Base-by-base conservation (phyloP, 2,888 invertebrate species). In the Falcaria lacertinaria region DNA sequence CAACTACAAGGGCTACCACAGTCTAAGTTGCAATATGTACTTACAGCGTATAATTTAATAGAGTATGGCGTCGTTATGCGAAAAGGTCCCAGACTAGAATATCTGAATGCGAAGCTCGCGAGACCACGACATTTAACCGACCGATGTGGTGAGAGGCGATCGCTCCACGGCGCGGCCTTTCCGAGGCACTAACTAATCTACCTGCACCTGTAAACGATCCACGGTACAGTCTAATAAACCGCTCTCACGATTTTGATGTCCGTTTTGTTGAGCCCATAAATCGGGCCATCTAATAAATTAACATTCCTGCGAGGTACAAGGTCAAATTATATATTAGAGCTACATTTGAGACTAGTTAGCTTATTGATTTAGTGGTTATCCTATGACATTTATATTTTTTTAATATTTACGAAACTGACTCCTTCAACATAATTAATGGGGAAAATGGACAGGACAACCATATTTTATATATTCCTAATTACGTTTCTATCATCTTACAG, bases 41-140 rank as follows among this genome's bases (percentile, higher is more conserved):
- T n/a, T n/a, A n/a, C n/a, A n/a, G n/a, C n/a, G n/a, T n/a, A n/a
- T n/a, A 22, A 6, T 22, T 22, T 1, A 22, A 22, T 22, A 22
- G 19, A 19, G 19, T 5, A 22, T 28, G 28, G 11, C 1, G 28
- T 28, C 11, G 8, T 11, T 11, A 11, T 22, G 7, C 28, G 28
- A 28, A 28, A 28, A 7, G 1, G 28, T 28, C 11, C 2, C 19
- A n/a, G n/a, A 19, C 28, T 28, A 7, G 11, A 28, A 28, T 28
- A 28, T 28, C 11, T 11, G 28, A 28, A 28, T 28, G 28, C 28
- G 11, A 28, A 46, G 48, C 52, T 51, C 53, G 51, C 55, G 57
- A 55, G 65, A 59, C 62, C 58, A 55, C 57, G 84, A 74, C 83
- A 85, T 85, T 85, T 83, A 69, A 60, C 66, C 56, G 69, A 60